Evolutionary conservation across 2,888 invertebrate species (phyloP), one percentile per base, ranked within the genome.

Genomic region (Acleris holmiana): DNA sequence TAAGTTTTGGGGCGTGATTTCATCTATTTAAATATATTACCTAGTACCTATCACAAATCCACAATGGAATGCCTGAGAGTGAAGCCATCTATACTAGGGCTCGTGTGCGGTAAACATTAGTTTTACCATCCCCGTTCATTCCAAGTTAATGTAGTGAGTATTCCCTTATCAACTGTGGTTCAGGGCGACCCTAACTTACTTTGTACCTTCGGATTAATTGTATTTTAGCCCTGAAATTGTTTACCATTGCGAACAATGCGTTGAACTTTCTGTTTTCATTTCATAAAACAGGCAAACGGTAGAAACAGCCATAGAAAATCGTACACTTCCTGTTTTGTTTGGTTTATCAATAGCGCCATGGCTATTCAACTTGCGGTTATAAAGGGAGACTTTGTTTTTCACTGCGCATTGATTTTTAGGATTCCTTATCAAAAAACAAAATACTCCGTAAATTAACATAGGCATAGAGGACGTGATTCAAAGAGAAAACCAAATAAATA

Each of bases 311-410:
- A 29, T 47, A 53, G 23, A 61, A 61, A 74, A 67, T 63, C 70
- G 70, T 68, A 69, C 67, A 73, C 72, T 68, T 65, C 66, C 66
- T 73, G 69, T 74, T 73, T 71, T 60, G 72, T 69, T 67, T 61
- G 62, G 64, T 61, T 74, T 72, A 71, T 76, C 67, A 74, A 73
- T 72, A 67, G 72, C 71, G 73, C 73, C 71, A 75, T 71, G 73
- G 59, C 35, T 35, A 57, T 57, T 57, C 35, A 48, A 44, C 10
- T 58, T 21, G 40, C 40, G 18, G 21, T 49, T 41, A 58, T 58
- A 49, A 58, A 58, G 17, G 17, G 17, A 17, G 17, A 44, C 44
- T n/a, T 44, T n/a, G n/a, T 17, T 44, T 44, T 44, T 44, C 44
- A 44, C 17, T 44, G 44, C 17, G 44, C 44, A n/a, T 44, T 44